Evolutionary conservation across 2,113 vertebrate genomes (phyloP).

Genomic region (Puffinus mauretanicus): DNA sequence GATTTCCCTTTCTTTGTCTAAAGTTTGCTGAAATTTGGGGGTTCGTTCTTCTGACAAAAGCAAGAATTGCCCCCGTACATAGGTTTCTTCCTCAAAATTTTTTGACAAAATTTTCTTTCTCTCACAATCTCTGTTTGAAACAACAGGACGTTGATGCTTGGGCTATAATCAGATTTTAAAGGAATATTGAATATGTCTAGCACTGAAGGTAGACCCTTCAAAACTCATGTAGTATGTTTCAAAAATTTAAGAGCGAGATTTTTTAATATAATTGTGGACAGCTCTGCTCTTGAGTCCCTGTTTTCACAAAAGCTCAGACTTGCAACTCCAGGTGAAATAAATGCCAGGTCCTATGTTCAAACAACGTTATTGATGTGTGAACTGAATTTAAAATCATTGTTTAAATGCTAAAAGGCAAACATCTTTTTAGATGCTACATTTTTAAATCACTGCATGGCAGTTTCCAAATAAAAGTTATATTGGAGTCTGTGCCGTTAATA

Average conservation of each 20-base stretch:
- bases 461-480: background rate
- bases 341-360: conserved; percentile 6
- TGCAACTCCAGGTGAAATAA: conserved; percentile 19
- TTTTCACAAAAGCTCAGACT: background rate
- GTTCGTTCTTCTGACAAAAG: background rate
- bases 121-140: background rate
- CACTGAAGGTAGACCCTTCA: background rate
- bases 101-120: background rate
- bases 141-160: background rate
- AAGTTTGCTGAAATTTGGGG: background rate
- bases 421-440: background rate
- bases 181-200: background rate
- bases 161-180: background rate
- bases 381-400: conserved; percentile 9
- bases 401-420: conserved; percentile 19
- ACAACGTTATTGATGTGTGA: background rate
- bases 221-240: background rate
- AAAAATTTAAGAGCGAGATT: background rate
- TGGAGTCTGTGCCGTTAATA: background rate
- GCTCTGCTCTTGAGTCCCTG: background rate
- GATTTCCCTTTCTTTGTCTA: background rate
- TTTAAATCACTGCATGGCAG: background rate
- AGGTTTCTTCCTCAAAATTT: background rate
- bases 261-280: background rate
- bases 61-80: background rate